Conservation (phyloP, 2,888 invertebrate genomes). For the Frankliniella intonsa region DNA sequence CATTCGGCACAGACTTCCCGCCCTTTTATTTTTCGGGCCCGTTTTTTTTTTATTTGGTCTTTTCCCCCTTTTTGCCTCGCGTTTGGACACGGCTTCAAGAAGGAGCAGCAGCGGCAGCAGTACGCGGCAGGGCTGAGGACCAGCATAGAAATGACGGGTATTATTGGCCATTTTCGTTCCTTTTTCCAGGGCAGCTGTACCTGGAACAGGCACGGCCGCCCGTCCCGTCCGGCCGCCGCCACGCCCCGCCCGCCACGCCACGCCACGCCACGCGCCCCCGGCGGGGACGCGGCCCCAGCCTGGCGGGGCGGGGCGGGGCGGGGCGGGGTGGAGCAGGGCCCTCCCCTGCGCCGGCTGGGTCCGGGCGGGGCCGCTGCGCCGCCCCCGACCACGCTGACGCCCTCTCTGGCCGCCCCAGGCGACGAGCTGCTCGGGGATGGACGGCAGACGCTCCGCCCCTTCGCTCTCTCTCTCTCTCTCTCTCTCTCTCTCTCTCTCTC, state of each 20-base stretch:
- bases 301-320: no score
- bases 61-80: no score
- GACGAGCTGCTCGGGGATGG: background rate
- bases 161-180: background rate
- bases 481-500: background rate
- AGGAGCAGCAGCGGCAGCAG: background rate
- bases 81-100: no score
- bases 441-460: background rate
- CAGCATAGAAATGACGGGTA: slow-evolving; percentile 3
- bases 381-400: background rate
- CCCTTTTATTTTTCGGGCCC: background rate
- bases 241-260: no score
- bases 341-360: no score
- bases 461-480: background rate
- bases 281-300: no score
- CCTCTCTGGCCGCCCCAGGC: background rate
- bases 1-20: no score
- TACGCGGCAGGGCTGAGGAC: background rate
- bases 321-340: no score
- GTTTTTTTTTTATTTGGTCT: background rate
- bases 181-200: background rate
- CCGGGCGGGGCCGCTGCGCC: background rate
- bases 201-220: background rate
- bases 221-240: no score
- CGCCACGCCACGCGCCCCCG: no score